phyloP scores from a whole-genome alignment of 1,140 invertebrate genomes.

The Bacillus rossius region DNA sequence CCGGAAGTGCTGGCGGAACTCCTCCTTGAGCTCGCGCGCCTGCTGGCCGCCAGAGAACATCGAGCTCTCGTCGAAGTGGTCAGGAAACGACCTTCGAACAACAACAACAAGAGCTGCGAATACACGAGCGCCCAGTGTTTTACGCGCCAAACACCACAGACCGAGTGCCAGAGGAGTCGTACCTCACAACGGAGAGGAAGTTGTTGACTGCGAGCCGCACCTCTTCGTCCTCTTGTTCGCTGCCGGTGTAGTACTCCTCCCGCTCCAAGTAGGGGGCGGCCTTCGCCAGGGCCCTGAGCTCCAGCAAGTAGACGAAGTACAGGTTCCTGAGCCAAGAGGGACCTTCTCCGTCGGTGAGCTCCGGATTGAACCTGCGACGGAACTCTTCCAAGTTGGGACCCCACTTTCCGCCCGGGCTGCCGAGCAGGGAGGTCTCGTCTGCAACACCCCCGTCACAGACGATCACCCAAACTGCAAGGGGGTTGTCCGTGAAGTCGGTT shows the following conservation, averaged over 20 bases:
- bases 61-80: conserved; percentile 95
- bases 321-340: conserved; percentile 93
- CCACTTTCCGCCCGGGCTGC: conserved; percentile 62
- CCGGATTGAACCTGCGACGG: conserved; percentile 79
- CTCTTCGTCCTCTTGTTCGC: conserved; percentile 78
- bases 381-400: conserved; percentile 90
- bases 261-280: conserved; percentile 86
- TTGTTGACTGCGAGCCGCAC: conserved; percentile 79
- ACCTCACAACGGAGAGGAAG: conserved; percentile 70
- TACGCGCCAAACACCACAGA: too few species aligned
- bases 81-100: conserved; percentile 66
- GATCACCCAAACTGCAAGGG: too few species aligned
- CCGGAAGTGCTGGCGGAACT: conserved; percentile 92
- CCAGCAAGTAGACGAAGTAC: conserved; percentile 94
- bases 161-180: too few species aligned
- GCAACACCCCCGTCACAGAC: too few species aligned
- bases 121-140: too few species aligned
- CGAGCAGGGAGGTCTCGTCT: conserved; percentile 33
- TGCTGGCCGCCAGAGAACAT: conserved; percentile 84
- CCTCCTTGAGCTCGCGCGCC: conserved; percentile 76
- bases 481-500: too few species aligned
- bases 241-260: conserved; percentile 91
- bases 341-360: conserved; percentile 79
- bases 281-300: conserved; percentile 89
- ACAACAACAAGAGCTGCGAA: too few species aligned